These are phyloP conservation scores for Austrofundulus limnaeus DNA, from an alignment of 2,113 vertebrate species.

Conservation along the genomic window DNA sequence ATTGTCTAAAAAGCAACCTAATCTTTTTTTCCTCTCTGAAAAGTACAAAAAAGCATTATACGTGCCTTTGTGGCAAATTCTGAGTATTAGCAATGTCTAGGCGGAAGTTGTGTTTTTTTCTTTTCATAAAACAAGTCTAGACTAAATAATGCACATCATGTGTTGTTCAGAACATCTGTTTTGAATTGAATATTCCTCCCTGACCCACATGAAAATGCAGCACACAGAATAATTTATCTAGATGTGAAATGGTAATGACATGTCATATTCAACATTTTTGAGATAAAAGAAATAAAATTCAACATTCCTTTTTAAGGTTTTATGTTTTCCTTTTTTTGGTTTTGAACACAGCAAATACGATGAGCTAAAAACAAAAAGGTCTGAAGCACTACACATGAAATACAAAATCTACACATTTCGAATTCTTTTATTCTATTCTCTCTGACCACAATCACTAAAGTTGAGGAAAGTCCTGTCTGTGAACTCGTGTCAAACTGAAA, in stretches of 20 bases:
- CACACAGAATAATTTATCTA: slow-evolving; percentile 15
- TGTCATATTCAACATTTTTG: neutral
- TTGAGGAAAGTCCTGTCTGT: neutral
- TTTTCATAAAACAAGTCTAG: slow-evolving; percentile 32
- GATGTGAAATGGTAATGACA: slow-evolving; percentile 5
- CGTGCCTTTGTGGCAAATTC: slow-evolving; percentile 40
- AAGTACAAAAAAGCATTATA: slow-evolving; percentile 33
- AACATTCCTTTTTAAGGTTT: slow-evolving; percentile 11
- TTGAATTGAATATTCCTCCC: slow-evolving; percentile 20
- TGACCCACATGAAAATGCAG: neutral
- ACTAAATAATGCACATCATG: slow-evolving; percentile 39
- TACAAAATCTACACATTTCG: too few species aligned
- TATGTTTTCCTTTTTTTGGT: slow-evolving; percentile 5
- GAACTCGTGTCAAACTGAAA: slow-evolving; percentile 6
- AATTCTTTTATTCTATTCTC: too few species aligned
- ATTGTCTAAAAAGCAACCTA: slow-evolving; percentile 15
- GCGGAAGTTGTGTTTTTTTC: slow-evolving; percentile 10
- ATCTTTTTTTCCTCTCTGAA: slow-evolving; percentile 30
- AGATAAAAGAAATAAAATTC: neutral
- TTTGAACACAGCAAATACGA: neutral
- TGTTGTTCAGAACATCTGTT: slow-evolving; percentile 47
- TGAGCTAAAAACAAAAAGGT: neutral
- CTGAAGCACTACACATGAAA: slow-evolving; percentile 6
- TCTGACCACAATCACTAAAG: neutral
- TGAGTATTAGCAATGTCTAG: slow-evolving; percentile 41